phyloP scores from a whole-genome alignment of 2,888 invertebrate genomes.

The Ferrisia virgata region DNA sequence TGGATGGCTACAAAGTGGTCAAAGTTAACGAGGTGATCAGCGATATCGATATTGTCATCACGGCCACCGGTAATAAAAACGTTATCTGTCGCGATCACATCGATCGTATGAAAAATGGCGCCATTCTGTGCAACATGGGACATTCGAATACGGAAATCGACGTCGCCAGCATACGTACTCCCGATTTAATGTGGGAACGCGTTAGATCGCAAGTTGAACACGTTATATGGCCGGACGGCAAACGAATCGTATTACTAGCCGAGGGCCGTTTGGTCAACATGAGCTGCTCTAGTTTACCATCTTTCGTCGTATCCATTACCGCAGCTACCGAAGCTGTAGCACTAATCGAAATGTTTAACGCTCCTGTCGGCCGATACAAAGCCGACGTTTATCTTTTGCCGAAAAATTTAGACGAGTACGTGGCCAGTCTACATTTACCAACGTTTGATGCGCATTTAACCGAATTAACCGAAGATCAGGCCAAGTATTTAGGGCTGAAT shows the following conservation, averaged over 20 bases:
- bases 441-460: slow-evolving; percentile 97
- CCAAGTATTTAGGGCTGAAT: slow-evolving; percentile 93
- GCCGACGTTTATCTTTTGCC: slow-evolving; percentile 95
- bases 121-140: slow-evolving; percentile 95
- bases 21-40: slow-evolving; percentile 89
- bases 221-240: slow-evolving; percentile 97
- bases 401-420: slow-evolving; percentile 98
- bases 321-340: slow-evolving; percentile 91
- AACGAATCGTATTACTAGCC: slow-evolving; percentile 86
- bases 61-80: slow-evolving; percentile 97
- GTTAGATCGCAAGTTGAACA: slow-evolving; percentile 97
- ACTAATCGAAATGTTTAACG: slow-evolving; percentile 94
- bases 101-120: slow-evolving; percentile 95
- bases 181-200: slow-evolving; percentile 95
- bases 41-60: slow-evolving; percentile 91
- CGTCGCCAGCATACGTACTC: slow-evolving; percentile 81
- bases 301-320: slow-evolving; percentile 96
- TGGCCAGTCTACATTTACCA: slow-evolving; percentile 92
- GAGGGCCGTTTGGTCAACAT: slow-evolving; percentile 94
- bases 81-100: slow-evolving; percentile 92
- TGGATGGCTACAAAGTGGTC: slow-evolving; percentile 95
- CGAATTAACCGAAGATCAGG: slow-evolving; percentile 92
- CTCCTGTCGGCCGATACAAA: slow-evolving; percentile 90
- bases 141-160: slow-evolving; percentile 96
- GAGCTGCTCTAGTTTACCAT: slow-evolving; percentile 94